A percentile compares a stretch with the other conserved stretches of the same genome.
These are phyloP conservation scores for Chamaea fasciata DNA, from an alignment of 2,113 vertebrate species.

Conservation along the genomic window DNA sequence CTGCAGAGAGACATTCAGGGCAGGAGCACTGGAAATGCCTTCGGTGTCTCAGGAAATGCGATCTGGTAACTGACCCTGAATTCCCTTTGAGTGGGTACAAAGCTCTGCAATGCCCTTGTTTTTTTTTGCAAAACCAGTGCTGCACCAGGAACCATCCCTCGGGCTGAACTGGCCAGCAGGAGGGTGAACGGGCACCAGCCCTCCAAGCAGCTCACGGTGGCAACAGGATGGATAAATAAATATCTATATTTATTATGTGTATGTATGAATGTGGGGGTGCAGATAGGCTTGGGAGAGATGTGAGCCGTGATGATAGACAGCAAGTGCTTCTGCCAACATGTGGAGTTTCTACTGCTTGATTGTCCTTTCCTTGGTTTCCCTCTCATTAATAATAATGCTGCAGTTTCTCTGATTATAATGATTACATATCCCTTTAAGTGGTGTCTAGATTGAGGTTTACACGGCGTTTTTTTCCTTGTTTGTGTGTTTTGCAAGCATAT, in stretches of 20 bases:
- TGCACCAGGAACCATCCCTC: rapidly evolving
- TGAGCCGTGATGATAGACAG: rapidly evolving
- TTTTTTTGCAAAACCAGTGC: not conserved
- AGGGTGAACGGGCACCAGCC: not conserved
- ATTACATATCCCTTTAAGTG: slow-evolving; percentile 1
- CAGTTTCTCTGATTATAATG: slow-evolving; percentile 24
- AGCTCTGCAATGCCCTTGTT: not conserved
- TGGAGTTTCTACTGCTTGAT: not conserved
- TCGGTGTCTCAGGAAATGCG: not conserved
- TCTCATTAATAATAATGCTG: not conserved
- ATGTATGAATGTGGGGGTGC: too few species aligned
- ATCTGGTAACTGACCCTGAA: not conserved
- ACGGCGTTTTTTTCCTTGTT: not conserved
- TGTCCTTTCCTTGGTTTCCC: not conserved
- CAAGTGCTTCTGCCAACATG: not conserved
- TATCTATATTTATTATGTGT: too few species aligned
- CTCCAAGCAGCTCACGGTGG: rapidly evolving
- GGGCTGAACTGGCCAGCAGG: not conserved
- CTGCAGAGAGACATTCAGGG: not conserved
- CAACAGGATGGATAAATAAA: not conserved
- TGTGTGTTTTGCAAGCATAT: slow-evolving; percentile 19
- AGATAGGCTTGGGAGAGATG: not conserved
- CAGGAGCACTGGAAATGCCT: not conserved
- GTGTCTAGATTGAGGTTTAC: not conserved
- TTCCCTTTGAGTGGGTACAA: not conserved